Percentiles rank a stretch among this genome's conserved stretches.
phyloP scores from a whole-genome alignment of 2,113 vertebrate genomes.

The Lagopus leucura region DNA sequence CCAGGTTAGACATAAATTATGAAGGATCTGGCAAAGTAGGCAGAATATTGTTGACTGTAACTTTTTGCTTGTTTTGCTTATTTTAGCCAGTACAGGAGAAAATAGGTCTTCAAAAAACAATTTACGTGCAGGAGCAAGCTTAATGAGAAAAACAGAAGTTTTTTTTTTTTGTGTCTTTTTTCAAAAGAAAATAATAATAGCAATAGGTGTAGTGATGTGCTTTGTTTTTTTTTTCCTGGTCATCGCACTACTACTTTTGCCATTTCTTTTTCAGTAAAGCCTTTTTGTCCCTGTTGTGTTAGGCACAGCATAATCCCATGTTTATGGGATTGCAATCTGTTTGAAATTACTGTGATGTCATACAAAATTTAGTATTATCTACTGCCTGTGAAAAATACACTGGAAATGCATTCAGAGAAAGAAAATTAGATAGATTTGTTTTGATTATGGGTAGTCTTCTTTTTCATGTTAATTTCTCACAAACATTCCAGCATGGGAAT shows the following conservation, averaged over 20 bases:
- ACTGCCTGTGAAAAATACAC: neutral
- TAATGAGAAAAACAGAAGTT: conserved; percentile 17
- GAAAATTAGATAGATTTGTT: conserved; percentile 41
- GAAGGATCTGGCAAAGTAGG: conserved; percentile 44
- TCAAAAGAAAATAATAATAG: neutral
- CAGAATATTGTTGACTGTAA: conserved; percentile 57
- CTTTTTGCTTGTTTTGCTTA: conserved; percentile 24
- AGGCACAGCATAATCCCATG: neutral
- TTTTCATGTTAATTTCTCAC: conserved; percentile 61
- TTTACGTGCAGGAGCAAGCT: conserved; percentile 17
- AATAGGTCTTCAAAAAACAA: conserved; percentile 63
- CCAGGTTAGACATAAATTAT: conserved; percentile 69
- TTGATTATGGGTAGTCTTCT: conserved; percentile 42
- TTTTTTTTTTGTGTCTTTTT: neutral
- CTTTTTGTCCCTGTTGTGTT: conserved; percentile 11
- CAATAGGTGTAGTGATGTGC: neutral
- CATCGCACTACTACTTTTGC: neutral
- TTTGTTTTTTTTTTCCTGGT: conserved; percentile 42
- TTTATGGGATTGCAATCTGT: conserved; percentile 2
- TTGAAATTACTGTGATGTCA: conserved; percentile 46
- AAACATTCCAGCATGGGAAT: conserved; percentile 40
- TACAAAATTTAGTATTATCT: conserved; percentile 6
- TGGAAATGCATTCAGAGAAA: neutral
- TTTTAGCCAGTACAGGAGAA: conserved; percentile 45
- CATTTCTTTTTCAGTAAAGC: conserved; percentile 3